These are phyloP conservation scores for Noturus placidus DNA, from an alignment of 2,113 vertebrate genomes.

Conservation along the genomic window DNA sequence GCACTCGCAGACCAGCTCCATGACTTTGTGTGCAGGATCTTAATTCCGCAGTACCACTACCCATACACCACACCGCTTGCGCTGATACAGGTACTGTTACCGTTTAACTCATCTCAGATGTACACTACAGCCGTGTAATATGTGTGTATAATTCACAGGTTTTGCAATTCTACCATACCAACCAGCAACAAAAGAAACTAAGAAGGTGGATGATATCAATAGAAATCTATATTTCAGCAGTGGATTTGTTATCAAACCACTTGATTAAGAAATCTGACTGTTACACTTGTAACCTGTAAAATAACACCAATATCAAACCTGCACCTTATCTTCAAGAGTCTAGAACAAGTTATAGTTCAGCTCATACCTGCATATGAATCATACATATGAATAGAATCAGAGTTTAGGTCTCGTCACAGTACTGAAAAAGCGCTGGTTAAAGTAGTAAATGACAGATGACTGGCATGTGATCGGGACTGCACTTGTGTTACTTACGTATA, in stretches of 20 bases:
- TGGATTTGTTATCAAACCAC: neutral
- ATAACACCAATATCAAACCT: neutral
- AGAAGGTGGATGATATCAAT: neutral
- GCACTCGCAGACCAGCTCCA: conserved; percentile 64
- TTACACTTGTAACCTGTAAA: neutral
- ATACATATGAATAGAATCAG: neutral
- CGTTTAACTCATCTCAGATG: neutral
- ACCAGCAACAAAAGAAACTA: neutral
- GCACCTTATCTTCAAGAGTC: neutral
- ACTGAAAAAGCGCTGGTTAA: neutral
- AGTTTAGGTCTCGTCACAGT: neutral
- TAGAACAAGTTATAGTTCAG: neutral
- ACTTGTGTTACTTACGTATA: neutral
- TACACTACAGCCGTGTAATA: neutral
- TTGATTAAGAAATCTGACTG: too few relatives aligned
- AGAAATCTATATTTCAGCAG: neutral
- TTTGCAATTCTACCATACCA: too few relatives aligned
- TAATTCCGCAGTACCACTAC: conserved; percentile 76
- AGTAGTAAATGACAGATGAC: neutral
- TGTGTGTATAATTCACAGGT: neutral
- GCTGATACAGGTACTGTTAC: conserved; percentile 68
- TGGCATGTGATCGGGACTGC: neutral
- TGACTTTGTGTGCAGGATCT: conserved; percentile 68
- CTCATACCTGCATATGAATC: neutral
- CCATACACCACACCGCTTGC: conserved; percentile 66